Evolutionary conservation across 2,113 vertebrate genomes (phyloP).

Genomic region (Dryoscopus gambensis): DNA sequence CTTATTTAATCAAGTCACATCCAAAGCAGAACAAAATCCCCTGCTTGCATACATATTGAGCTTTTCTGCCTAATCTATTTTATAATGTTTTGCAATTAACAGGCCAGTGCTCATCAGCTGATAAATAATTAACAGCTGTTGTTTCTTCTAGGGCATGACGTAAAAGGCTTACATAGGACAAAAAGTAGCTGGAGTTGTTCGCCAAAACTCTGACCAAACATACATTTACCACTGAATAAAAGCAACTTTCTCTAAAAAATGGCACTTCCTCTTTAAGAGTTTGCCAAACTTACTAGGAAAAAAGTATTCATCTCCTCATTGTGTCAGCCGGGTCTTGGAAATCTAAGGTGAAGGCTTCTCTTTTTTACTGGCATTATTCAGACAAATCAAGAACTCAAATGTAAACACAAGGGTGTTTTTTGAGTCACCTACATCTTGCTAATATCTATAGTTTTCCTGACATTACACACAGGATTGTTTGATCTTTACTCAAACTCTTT

Average conservation of each 20-base stretch:
- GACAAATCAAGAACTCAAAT: neutral
- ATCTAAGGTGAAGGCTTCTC: neutral
- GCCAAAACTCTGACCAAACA: constrained; percentile 29
- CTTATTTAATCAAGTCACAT: constrained; percentile 9
- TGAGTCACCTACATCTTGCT: neutral
- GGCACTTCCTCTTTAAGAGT: neutral
- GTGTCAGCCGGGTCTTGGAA: neutral
- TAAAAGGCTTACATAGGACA: constrained; percentile 34
- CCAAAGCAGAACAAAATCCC: neutral
- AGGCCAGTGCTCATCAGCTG: constrained; percentile 52
- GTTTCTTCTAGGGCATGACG: constrained; percentile 33
- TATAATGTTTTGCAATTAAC: constrained; percentile 56
- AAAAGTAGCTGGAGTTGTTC: neutral
- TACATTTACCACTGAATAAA: neutral
- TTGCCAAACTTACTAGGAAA: neutral
- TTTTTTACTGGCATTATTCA: neutral
- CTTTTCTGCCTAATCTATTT: constrained; percentile 44
- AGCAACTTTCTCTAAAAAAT: neutral
- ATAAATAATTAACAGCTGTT: constrained; percentile 65
- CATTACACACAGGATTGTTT: neutral
- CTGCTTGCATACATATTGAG: neutral
- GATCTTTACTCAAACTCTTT: neutral
- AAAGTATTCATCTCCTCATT: neutral
- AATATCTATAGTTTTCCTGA: neutral
- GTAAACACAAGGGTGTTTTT: neutral